Percentiles rank a stretch among this genome's conserved stretches.
These are phyloP conservation scores for Peromyscus eremicus DNA, from an alignment of 2,797 vertebrate species.

Conservation along the genomic window DNA sequence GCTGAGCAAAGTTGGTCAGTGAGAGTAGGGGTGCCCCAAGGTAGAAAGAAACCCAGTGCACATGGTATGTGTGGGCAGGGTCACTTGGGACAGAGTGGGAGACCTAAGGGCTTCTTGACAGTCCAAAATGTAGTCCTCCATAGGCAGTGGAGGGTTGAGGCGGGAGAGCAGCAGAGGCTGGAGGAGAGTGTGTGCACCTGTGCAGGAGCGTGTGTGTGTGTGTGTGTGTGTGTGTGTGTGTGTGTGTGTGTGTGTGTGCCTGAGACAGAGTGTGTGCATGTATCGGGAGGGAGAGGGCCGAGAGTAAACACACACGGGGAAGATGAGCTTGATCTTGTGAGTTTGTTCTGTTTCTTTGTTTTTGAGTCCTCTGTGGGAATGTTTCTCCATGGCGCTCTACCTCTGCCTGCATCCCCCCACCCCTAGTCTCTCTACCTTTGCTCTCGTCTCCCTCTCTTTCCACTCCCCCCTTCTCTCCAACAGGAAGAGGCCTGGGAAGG, in stretches of 20 bases:
- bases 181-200: background rate
- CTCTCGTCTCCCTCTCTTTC: background rate
- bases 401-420: background rate
- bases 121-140: background rate
- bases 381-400: background rate
- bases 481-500: slow-evolving; percentile 80
- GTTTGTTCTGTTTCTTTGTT: slow-evolving; percentile 1
- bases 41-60: background rate
- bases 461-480: background rate
- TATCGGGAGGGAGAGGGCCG: background rate
- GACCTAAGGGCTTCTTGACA: background rate
- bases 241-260: background rate
- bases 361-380: background rate
- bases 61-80: background rate
- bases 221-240: background rate
- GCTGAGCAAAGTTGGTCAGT: background rate
- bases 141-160: no score
- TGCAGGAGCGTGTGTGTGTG: background rate
- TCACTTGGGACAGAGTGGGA: no score
- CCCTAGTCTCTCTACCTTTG: background rate
- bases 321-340: background rate
- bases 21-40: background rate
- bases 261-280: background rate
- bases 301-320: background rate
- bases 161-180: background rate